Evolutionary conservation across 2,113 vertebrate genomes (phyloP).

Genomic region (Corythornis madagascariensis): DNA sequence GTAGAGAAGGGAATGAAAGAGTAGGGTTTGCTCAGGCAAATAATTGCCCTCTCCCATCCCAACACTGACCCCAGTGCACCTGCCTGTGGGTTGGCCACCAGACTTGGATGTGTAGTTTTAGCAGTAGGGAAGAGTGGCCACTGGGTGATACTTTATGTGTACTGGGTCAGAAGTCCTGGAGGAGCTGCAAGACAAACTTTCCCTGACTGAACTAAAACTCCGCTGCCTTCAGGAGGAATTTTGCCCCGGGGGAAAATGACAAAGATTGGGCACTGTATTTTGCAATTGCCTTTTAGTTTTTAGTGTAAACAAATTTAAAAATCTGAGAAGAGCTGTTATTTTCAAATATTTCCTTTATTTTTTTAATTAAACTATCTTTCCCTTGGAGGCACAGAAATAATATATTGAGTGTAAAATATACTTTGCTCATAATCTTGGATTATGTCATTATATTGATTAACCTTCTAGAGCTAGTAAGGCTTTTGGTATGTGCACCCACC

Average conservation of each 20-base stretch:
- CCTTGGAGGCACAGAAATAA: background rate
- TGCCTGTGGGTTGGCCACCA: background rate
- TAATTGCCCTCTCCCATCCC: background rate
- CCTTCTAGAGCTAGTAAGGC: background rate
- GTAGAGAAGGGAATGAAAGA: background rate
- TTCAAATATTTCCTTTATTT: background rate
- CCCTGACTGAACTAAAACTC: background rate
- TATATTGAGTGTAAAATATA: constrained; percentile 1
- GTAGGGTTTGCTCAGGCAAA: background rate
- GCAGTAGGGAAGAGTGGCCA: background rate
- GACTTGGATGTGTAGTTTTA: background rate
- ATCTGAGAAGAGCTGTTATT: background rate
- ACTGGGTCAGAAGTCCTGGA: background rate
- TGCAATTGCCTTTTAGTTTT: background rate
- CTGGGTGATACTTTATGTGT: background rate
- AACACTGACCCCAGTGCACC: rapidly evolving
- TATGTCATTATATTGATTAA: constrained; percentile 11
- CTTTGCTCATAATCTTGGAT: background rate
- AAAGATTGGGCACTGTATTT: background rate
- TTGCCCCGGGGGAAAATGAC: background rate
- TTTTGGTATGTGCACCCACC: background rate
- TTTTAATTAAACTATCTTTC: background rate
- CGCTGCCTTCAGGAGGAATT: background rate
- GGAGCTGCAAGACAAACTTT: background rate
- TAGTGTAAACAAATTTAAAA: constrained; percentile 5